A percentile compares a stretch with the other conserved stretches of the same genome.
Evolutionary conservation across 2,113 vertebrate genomes (phyloP).

Genomic region (Myiagra hebetior): DNA sequence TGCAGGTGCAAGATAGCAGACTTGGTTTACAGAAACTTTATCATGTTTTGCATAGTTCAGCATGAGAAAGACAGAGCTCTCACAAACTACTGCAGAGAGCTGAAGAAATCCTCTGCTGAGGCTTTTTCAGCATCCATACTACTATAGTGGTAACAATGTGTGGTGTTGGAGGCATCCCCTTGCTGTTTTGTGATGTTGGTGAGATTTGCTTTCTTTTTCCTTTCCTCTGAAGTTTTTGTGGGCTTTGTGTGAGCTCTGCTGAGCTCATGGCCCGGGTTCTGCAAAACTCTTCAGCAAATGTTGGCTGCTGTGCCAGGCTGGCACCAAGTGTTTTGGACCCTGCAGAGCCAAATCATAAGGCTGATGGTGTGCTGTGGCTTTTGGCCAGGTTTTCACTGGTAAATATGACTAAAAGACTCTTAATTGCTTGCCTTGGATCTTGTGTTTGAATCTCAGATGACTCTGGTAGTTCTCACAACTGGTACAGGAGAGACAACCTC

Average conservation of each 20-base stretch:
- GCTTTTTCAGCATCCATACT: too few species aligned
- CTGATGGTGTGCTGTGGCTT: neutral
- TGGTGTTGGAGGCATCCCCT: neutral
- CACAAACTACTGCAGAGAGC: too few species aligned
- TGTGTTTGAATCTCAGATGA: neutral
- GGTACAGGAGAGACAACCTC: neutral
- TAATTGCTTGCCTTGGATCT: neutral
- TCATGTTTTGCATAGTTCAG: too few species aligned
- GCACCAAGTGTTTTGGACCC: neutral
- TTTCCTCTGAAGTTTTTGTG: neutral
- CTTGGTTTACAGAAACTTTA: too few species aligned
- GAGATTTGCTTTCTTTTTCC: neutral
- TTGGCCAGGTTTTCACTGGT: neutral
- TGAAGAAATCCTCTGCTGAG: too few species aligned
- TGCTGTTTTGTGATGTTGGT: rapidly evolving
- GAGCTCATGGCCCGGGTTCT: neutral
- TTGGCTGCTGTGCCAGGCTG: neutral
- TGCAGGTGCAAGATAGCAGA: too few species aligned
- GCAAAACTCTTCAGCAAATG: neutral
- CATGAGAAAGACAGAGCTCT: too few species aligned
- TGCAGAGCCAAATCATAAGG: neutral
- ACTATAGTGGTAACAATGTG: rapidly evolving
- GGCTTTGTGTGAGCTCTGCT: neutral
- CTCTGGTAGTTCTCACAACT: neutral
- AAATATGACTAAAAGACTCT: neutral